Conservation (phyloP, 2,113 vertebrate genomes). For the Alaudala cheleensis region DNA sequence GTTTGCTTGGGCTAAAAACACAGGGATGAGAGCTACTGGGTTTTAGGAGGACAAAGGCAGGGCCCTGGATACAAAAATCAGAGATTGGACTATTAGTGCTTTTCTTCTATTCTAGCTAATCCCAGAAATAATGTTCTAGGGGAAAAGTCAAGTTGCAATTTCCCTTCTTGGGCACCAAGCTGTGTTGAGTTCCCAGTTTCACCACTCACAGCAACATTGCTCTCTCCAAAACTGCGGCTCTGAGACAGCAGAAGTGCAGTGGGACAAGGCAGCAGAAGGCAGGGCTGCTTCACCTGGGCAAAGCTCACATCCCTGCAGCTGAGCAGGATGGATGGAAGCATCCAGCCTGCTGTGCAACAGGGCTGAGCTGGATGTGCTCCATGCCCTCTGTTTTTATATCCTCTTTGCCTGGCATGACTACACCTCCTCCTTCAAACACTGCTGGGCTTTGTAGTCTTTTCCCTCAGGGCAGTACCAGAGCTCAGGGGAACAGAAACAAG, state of each 20-base stretch:
- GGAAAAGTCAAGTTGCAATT: neutral
- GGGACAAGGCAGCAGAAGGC: neutral
- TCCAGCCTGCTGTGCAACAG: accelerated
- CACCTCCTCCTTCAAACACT: neutral
- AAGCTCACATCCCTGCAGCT: neutral
- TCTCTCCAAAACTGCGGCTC: neutral
- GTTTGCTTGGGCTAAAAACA: neutral
- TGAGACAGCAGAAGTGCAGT: neutral
- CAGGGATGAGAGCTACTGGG: neutral
- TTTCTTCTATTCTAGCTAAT: neutral
- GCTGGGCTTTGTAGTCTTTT: neutral
- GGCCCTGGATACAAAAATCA: neutral
- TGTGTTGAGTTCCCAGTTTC: neutral
- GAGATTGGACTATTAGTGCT: neutral
- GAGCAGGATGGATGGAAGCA: neutral
- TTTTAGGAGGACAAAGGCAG: neutral
- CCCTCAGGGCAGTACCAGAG: neutral
- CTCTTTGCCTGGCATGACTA: neutral
- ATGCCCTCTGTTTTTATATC: neutral
- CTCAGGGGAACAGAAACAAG: accelerated
- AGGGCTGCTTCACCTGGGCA: neutral
- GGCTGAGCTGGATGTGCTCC: neutral
- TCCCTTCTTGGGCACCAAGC: accelerated
- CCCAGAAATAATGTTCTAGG: neutral
- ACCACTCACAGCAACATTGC: neutral